Conservation (phyloP, 1,140 invertebrate genomes). For the Chironomus striatipennis region DNA sequence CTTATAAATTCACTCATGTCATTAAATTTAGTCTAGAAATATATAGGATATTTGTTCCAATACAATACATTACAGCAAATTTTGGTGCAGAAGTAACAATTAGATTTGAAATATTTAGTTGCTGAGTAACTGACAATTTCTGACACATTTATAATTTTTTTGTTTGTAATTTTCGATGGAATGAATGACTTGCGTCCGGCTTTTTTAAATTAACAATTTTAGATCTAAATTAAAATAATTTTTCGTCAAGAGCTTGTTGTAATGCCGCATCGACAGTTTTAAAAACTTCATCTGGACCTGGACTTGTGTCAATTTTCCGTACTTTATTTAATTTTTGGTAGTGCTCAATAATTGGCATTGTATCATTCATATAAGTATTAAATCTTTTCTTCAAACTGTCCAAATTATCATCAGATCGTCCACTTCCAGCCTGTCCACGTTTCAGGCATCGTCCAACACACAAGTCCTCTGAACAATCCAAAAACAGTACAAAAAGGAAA, state of each 20-base stretch:
- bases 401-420: slow-evolving; percentile 88
- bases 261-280: slow-evolving; percentile 40
- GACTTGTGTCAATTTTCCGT: slow-evolving; percentile 64
- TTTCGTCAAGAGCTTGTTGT: not conserved
- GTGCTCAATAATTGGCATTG: slow-evolving; percentile 87
- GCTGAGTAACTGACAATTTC: too few relatives aligned
- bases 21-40: too few relatives aligned
- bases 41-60: too few relatives aligned
- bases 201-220: too few relatives aligned
- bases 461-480: slow-evolving; percentile 79
- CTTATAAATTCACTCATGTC: too few relatives aligned
- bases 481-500: slow-evolving; percentile 85
- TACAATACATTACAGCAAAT: too few relatives aligned
- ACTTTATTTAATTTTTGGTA: slow-evolving; percentile 70
- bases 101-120: too few relatives aligned
- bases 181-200: too few relatives aligned
- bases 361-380: slow-evolving; percentile 80
- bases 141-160: too few relatives aligned
- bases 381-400: slow-evolving; percentile 88
- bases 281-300: slow-evolving; percentile 61
- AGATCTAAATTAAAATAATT: not conserved
- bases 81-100: too few relatives aligned
- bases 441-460: slow-evolving; percentile 78
- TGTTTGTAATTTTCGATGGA: too few relatives aligned
- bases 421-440: slow-evolving; percentile 80